Evolutionary conservation across 2,113 vertebrate species (phyloP), one percentile per base, ranked within the genome.

Genomic region (Pan troglodytes): DNA sequence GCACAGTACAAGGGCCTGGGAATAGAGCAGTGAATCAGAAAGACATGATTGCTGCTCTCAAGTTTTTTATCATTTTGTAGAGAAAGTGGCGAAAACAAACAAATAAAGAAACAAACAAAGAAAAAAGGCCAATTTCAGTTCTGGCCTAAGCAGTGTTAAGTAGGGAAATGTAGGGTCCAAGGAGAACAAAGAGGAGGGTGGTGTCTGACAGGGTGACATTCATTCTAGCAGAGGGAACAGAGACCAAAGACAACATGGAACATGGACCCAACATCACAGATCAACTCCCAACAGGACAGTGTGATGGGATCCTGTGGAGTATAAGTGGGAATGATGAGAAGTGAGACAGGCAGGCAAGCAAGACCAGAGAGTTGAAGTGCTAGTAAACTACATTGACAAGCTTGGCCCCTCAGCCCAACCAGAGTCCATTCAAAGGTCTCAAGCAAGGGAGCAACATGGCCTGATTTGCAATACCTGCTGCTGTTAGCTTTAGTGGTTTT

Each of bases 401-500:
- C 57, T 52, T 43, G 81, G 48, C 43, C n/a, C 68, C 61, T n/a
- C 67, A 96, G 86, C 52, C 40, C 73, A 67, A 10, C 32, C 18
- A 48, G 92, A 82, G 86, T 64, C 68, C 35, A 48, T 70, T 64
- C 23, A 50, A 92, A 40, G 32, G 55, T n/a, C 76, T 90, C 76
- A 84, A 93, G 50, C 68, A 32, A 70, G 30, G 55, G 55, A 80
- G 61, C 70, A 92, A 18, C 59, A n/a, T 32, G 55, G 64, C 80
- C 75, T 92, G n/a, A 70, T 88, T 72, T 70, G 50, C 4, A 3
- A 48, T 35, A 70, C 43, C 55, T 43, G 61, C 23, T 94, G 82
- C 82, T 91, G 40, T 38, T 50, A 40, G 68, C 57, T 94, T 95
- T 90, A 68, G 38, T 8, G 85, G 40, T 78, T 81, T 81, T 9